Evolutionary conservation across 2,888 invertebrate genomes (phyloP).

Genomic region (Nysson spinosus): DNA sequence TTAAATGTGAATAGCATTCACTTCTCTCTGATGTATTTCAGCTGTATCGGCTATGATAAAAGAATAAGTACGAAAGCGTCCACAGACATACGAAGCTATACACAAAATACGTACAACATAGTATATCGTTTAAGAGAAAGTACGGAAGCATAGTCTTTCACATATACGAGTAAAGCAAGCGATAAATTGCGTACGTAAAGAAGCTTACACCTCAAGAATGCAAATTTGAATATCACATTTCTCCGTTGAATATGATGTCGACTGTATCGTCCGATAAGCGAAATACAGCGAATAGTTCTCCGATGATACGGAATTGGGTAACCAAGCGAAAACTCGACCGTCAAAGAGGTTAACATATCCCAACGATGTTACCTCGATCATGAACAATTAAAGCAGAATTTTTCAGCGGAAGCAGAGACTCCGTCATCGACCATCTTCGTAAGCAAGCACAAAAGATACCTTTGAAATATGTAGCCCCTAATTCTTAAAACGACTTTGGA

Average conservation of each 20-base stretch:
- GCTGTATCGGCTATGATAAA: slow-evolving; percentile 39
- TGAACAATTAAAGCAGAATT: background rate
- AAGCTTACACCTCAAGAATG: slow-evolving; percentile 26
- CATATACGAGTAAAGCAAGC: slow-evolving; percentile 46
- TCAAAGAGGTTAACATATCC: background rate
- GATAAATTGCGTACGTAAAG: slow-evolving; percentile 44
- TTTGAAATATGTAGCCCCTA: too few relatives aligned
- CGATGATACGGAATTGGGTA: too few relatives aligned
- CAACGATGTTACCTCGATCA: background rate
- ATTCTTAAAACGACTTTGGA: too few relatives aligned
- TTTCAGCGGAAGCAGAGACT: slow-evolving; percentile 3
- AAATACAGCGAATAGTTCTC: too few relatives aligned
- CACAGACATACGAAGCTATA: slow-evolving; percentile 38
- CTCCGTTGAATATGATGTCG: too few relatives aligned
- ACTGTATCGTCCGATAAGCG: too few relatives aligned
- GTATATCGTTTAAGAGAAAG: slow-evolving; percentile 18
- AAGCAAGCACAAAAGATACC: slow-evolving; percentile 9
- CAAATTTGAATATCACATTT: too few relatives aligned
- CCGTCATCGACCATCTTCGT: slow-evolving; percentile 2
- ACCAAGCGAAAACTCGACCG: too few relatives aligned
- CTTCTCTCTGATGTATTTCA: too few relatives aligned
- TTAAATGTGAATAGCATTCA: too few relatives aligned
- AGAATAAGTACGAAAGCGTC: slow-evolving; percentile 29
- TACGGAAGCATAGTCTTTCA: slow-evolving; percentile 25
- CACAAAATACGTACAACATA: slow-evolving; percentile 31